phyloP scores from a whole-genome alignment of 2,797 vertebrate genomes.

The Sebastes dallii region DNA sequence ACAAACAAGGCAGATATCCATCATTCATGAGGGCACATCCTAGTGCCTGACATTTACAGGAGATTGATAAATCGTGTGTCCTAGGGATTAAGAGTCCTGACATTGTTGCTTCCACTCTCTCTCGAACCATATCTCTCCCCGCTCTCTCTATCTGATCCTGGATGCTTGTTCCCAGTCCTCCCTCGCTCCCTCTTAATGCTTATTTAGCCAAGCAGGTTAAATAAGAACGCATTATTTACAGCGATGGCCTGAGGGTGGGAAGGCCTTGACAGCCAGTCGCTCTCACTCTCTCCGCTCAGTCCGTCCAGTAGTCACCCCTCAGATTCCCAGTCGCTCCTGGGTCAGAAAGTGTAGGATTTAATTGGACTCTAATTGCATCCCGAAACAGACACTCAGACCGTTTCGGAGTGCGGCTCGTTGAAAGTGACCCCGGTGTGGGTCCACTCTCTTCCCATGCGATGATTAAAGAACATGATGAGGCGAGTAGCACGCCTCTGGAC shows the following conservation, averaged over 20 bases:
- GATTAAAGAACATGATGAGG: constrained; percentile 78
- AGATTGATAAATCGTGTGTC: constrained; percentile 72
- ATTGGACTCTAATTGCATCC: constrained; percentile 65
- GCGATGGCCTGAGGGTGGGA: neutral
- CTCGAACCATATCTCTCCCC: constrained; percentile 23
- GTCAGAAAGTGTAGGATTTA: constrained; percentile 71
- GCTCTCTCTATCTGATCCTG: constrained; percentile 13
- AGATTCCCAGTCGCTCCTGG: constrained; percentile 50
- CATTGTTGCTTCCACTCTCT: constrained; percentile 41
- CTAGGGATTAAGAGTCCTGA: constrained; percentile 63
- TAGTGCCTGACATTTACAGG: constrained; percentile 77
- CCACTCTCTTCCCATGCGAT: constrained; percentile 59
- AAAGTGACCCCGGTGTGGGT: constrained; percentile 66
- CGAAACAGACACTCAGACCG: constrained; percentile 43
- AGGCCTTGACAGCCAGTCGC: constrained; percentile 18
- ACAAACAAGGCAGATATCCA: constrained; percentile 75
- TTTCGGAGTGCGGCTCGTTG: constrained; percentile 56
- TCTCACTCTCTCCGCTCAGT: constrained; percentile 3
- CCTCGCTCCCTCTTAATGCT: constrained; percentile 3
- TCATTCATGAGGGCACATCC: constrained; percentile 79
- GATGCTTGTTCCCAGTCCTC: neutral
- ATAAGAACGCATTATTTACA: constrained; percentile 44
- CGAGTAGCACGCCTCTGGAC: constrained; percentile 60
- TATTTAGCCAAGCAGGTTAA: constrained; percentile 54
- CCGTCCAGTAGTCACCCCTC: constrained; percentile 35